phyloP scores from a whole-genome alignment of 2,113 vertebrate genomes.

The Rhipidura dahli region DNA sequence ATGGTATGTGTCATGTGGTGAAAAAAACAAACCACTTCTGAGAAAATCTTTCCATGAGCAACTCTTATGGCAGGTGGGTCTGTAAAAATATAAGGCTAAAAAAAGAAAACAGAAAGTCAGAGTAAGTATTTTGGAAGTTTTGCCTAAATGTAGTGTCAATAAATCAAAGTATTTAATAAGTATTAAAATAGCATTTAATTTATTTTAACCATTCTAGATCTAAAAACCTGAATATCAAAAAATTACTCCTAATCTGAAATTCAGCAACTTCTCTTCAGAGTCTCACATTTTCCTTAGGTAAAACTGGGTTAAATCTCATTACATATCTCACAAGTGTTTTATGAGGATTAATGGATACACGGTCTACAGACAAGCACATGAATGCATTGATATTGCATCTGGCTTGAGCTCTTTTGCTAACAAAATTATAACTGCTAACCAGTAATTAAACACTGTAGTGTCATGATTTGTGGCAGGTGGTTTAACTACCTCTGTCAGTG shows the following conservation, averaged over 20 bases:
- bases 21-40: constrained; percentile 85
- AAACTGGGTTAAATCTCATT: neutral
- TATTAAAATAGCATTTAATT: neutral
- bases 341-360: neutral
- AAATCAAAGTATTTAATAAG: neutral
- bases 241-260: neutral
- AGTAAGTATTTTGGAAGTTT: neutral
- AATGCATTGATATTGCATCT: neutral
- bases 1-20: constrained; percentile 82
- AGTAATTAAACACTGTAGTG: neutral
- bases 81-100: constrained; percentile 78
- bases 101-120: neutral
- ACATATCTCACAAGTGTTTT: neutral
- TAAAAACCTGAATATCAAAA: neutral
- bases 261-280: neutral
- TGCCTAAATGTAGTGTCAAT: neutral
- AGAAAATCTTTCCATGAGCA: constrained; percentile 83
- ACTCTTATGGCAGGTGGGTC: constrained; percentile 80
- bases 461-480: neutral
- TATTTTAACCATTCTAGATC: neutral
- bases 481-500: neutral
- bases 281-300: neutral
- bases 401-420: neutral
- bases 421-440: neutral
- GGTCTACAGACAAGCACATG: neutral